Conservation (phyloP, 2,797 vertebrate species). For the Diglossa cyanea region DNA sequence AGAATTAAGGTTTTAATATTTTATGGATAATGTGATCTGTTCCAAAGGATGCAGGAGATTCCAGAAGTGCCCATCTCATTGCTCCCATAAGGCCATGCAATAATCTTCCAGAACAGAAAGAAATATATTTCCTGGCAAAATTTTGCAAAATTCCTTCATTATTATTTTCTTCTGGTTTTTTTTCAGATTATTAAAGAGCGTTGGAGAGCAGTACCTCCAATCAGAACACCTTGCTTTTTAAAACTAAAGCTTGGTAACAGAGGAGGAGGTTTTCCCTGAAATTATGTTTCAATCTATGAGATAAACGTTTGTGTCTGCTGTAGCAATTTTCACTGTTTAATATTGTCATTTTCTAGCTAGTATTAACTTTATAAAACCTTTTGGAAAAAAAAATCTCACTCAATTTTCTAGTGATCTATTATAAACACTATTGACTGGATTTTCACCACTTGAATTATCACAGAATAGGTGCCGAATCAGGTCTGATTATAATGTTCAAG, state of each 20-base stretch:
- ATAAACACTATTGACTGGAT: neutral
- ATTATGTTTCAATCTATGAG: neutral
- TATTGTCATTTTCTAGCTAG: neutral
- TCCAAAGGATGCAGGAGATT: neutral
- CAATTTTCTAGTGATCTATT: neutral
- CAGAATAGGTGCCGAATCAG: neutral
- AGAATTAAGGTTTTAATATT: neutral
- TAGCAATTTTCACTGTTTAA: neutral
- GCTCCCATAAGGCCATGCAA: neutral
- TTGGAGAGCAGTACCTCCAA: neutral
- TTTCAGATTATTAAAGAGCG: neutral
- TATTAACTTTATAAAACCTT: neutral
- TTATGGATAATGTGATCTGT: neutral
- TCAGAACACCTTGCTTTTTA: neutral
- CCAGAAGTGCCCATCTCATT: neutral
- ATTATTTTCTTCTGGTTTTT: neutral
- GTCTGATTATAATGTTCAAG: neutral
- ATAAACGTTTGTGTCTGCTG: neutral
- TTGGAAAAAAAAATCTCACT: neutral
- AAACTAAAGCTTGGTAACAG: neutral
- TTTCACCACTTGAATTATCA: neutral
- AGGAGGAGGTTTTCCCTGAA: neutral
- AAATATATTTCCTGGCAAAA: neutral
- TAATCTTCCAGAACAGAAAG: neutral
- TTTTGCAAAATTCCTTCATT: neutral